Percentiles rank a stretch among this genome's conserved stretches.
phyloP scores from a whole-genome alignment of 1,140 invertebrate genomes.

The Aradophagus sp. region DNA sequence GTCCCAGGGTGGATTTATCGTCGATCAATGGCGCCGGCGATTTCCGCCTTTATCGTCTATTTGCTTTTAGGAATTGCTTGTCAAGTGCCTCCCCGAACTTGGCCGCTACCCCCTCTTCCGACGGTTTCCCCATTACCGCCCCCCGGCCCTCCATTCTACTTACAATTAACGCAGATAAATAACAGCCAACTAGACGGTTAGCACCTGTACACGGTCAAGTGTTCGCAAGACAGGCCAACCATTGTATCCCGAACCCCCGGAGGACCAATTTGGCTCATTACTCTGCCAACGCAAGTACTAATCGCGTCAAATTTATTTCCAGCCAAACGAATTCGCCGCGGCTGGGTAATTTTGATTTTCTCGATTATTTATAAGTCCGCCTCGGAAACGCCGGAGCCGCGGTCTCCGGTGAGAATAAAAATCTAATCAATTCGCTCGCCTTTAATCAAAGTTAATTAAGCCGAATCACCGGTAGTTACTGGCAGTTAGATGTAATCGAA shows the following conservation, averaged over 20 bases:
- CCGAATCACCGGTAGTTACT: slow-evolving; percentile 5
- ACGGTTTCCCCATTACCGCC: background rate
- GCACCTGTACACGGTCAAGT: slow-evolving; percentile 30
- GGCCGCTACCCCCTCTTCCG: slow-evolving; percentile 3
- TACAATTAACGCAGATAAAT: slow-evolving; percentile 41
- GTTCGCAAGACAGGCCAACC: slow-evolving; percentile 28
- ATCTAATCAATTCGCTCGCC: slow-evolving; percentile 3
- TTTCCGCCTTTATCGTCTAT: slow-evolving; percentile 40
- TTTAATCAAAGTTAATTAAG: slow-evolving; percentile 19
- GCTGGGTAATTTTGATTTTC: no score
- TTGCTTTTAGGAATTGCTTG: slow-evolving; percentile 42
- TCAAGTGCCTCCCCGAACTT: slow-evolving; percentile 26
- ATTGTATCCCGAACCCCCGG: slow-evolving; percentile 30
- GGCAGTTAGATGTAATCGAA: slow-evolving; percentile 10
- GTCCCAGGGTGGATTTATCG: slow-evolving; percentile 18
- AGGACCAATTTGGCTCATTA: slow-evolving; percentile 32
- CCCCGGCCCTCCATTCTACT: slow-evolving; percentile 18
- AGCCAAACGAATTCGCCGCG: no score
- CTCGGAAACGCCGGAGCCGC: background rate
- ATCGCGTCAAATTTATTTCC: slow-evolving; percentile 1
- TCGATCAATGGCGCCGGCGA: slow-evolving; percentile 33
- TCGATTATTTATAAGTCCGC: slow-evolving; percentile 3
- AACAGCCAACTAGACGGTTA: slow-evolving; percentile 43
- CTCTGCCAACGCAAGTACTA: slow-evolving; percentile 4
- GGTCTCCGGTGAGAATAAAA: slow-evolving; percentile 3